Evolutionary conservation across 1,140 invertebrate species (phyloP), one percentile per base, ranked within the genome.

Genomic region (Panagrolaimus sp.): DNA sequence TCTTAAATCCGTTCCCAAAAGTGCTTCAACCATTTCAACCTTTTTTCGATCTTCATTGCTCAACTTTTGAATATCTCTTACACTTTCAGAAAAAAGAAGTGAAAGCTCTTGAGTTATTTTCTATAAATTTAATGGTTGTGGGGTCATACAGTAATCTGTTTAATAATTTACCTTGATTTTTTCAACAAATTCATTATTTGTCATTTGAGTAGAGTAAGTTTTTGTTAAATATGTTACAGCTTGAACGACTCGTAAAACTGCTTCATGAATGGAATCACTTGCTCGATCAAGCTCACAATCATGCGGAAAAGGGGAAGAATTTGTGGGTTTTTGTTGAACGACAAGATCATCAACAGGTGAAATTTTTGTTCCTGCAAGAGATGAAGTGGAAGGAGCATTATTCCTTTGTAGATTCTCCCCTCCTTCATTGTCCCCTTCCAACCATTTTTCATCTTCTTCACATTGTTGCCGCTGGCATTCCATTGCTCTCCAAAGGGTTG

Each of bases 381-480:
- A n/a, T n/a, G n/a, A n/a, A n/a, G n/a, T n/a, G n/a, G n/a, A n/a
- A n/a, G n/a, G n/a, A n/a, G n/a, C n/a, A n/a, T n/a, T n/a, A n/a
- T n/a, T n/a, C n/a, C n/a, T n/a, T n/a, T n/a, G n/a, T n/a, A n/a
- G n/a, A n/a, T n/a, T n/a, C n/a, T n/a, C n/a, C n/a, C n/a, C n/a
- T n/a, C n/a, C 65, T 43, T 32, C 32, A 15, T 24, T 38, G 15
- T 73, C 74, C 46, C 76, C 73, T 48, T 73, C 71, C 47, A 79
- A 63, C 78, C 78, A 79, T 65, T 68, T 63, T 21, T 80, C 78
- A 55, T 79, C 78, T 68, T 75, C 78, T 47, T 80, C 76, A 12
- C 71, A 72, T 43, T 79, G 78, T 14, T 65, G 26, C 8, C 76
- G 62, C 48, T 79, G 78, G 52, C 78, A 65, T 52, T 77, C 78